phyloP scores from a whole-genome alignment of 2,113 vertebrate genomes.

The Chloroceryle aenea region DNA sequence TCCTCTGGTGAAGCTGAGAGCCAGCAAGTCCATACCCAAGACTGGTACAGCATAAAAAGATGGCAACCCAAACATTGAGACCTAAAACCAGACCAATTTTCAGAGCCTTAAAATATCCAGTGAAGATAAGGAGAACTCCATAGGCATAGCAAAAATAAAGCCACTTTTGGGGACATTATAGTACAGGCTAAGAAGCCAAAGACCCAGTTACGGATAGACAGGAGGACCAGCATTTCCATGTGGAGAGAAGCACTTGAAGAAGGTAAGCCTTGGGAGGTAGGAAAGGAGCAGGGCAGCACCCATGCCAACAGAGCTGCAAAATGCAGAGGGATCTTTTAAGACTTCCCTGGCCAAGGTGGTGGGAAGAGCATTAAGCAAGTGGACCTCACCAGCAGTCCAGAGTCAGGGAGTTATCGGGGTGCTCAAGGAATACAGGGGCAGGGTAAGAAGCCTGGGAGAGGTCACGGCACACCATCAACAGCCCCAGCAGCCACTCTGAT shows the following conservation, averaged over 20 bases:
- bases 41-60: background rate
- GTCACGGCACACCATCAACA: background rate
- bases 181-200: background rate
- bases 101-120: background rate
- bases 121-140: background rate
- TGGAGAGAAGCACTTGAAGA: background rate
- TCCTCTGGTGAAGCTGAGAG: background rate
- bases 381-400: background rate
- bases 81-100: accelerated
- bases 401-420: background rate
- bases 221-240: background rate
- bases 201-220: accelerated
- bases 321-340: background rate
- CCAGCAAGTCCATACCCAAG: background rate
- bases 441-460: accelerated
- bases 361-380: background rate
- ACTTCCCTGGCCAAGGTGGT: background rate
- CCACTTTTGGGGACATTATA: background rate
- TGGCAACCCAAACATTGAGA: background rate
- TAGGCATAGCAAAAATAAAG: background rate
- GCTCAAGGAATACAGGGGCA: background rate
- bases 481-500: background rate
- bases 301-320: background rate
- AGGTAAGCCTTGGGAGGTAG: background rate
- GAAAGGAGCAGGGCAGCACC: background rate